Percentiles rank a stretch among this genome's conserved stretches.
Evolutionary conservation across 1,140 invertebrate genomes (phyloP).

Genomic region (Aphidius gifuensis): DNA sequence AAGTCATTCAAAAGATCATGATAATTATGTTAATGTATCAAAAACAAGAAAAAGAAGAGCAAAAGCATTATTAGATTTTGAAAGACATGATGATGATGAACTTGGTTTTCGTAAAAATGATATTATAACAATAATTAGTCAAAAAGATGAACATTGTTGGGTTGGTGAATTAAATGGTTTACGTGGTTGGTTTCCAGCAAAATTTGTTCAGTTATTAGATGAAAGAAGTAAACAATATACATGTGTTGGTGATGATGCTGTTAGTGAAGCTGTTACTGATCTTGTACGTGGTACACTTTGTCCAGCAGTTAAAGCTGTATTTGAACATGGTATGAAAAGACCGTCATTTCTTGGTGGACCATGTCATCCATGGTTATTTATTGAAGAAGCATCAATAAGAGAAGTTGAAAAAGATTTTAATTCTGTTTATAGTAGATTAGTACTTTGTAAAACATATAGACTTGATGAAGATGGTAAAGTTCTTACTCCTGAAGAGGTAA

Average conservation of each 20-base stretch:
- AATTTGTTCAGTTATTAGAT: slow-evolving; percentile 95
- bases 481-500: slow-evolving; percentile 93
- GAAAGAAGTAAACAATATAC: slow-evolving; percentile 96
- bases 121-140: slow-evolving; percentile 95
- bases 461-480: slow-evolving; percentile 99
- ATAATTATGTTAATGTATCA: slow-evolving; percentile 89
- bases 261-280: slow-evolving; percentile 94
- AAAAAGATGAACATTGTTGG: slow-evolving; percentile 99
- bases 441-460: slow-evolving; percentile 96
- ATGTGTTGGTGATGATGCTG: slow-evolving; percentile 93
- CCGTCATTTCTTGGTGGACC: slow-evolving; percentile 82
- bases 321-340: slow-evolving; percentile 94
- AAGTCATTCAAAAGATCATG: slow-evolving; percentile 90
- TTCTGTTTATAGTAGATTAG: slow-evolving; percentile 94
- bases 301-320: slow-evolving; percentile 89
- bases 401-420: slow-evolving; percentile 98
- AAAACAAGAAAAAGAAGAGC: slow-evolving; percentile 84
- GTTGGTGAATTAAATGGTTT: slow-evolving; percentile 97
- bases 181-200: slow-evolving; percentile 98
- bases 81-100: slow-evolving; percentile 97
- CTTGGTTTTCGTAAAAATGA: slow-evolving; percentile 97
- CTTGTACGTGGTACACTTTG: slow-evolving; percentile 91
- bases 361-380: slow-evolving; percentile 98
- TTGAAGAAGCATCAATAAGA: slow-evolving; percentile 92
- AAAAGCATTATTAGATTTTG: slow-evolving; percentile 96